phyloP scores from a whole-genome alignment of 2,888 invertebrate species.

The Cecidostiba fungosa region DNA sequence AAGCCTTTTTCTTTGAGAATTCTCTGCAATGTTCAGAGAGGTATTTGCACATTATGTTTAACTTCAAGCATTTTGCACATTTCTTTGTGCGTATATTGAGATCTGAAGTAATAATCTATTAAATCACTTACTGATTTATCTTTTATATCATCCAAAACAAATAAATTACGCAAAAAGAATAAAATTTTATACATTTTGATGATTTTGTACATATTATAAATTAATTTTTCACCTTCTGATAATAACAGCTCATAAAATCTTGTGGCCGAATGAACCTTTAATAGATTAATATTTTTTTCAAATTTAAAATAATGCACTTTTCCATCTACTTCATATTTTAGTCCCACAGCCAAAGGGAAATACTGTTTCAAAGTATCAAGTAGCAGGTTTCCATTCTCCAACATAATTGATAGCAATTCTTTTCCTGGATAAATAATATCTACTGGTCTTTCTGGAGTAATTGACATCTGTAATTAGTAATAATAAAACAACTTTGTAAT shows the following conservation, averaged over 20 bases:
- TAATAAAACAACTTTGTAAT: too few relatives aligned
- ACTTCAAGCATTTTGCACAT: constrained; percentile 16
- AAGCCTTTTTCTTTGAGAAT: background rate
- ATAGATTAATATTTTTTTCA: background rate
- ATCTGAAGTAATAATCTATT: background rate
- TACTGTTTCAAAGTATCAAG: constrained; percentile 1
- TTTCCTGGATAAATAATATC: background rate
- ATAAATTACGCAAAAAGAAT: background rate
- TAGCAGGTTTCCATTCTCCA: background rate
- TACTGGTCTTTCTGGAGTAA: background rate
- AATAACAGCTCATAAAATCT: background rate
- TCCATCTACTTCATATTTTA: constrained; percentile 7
- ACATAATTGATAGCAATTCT: background rate
- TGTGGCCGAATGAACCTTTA: background rate
- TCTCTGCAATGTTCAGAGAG: background rate
- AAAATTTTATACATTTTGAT: background rate
- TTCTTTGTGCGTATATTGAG: constrained; percentile 21
- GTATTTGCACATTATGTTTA: background rate
- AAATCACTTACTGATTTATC: background rate
- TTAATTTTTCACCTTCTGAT: background rate
- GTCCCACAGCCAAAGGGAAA: background rate
- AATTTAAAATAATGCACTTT: background rate
- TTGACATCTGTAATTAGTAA: background rate
- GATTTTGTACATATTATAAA: background rate
- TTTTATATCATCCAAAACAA: background rate